phyloP scores from a whole-genome alignment of 2,797 vertebrate genomes.

The Microctenopoma stevenorrisi region DNA sequence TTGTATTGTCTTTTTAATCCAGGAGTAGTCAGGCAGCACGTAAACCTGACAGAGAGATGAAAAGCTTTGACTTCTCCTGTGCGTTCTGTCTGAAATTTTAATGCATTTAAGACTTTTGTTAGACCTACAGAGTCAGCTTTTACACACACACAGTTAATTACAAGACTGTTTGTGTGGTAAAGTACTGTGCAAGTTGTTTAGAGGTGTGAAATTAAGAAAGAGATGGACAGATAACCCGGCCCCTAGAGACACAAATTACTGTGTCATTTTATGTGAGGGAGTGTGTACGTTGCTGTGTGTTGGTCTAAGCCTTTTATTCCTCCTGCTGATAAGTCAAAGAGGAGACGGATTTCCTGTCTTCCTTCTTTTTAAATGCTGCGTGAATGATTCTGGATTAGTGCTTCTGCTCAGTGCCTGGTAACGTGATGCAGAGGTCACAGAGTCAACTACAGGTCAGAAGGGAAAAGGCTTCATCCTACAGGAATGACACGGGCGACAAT shows the following conservation, averaged over 20 bases:
- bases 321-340: conserved; percentile 46
- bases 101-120: conserved; percentile 18
- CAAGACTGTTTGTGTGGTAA: conserved; percentile 51
- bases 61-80: conserved; percentile 7
- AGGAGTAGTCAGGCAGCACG: conserved; percentile 24
- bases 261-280: conserved; percentile 5
- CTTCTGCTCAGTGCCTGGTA: background rate
- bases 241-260: conserved; percentile 29
- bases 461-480: conserved; percentile 11
- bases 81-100: conserved; percentile 6
- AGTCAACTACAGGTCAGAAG: conserved; percentile 19
- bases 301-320: conserved; percentile 43
- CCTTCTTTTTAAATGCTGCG: conserved; percentile 22
- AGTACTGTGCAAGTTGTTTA: conserved; percentile 54
- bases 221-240: conserved; percentile 54
- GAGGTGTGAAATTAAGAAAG: conserved; percentile 71
- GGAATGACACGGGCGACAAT: background rate
- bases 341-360: conserved; percentile 38
- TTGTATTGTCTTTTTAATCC: conserved; percentile 9
- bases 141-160: conserved; percentile 30
- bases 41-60: conserved; percentile 30
- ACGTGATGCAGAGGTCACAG: conserved; percentile 13
- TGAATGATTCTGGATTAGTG: conserved; percentile 36
- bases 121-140: conserved; percentile 4
- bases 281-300: conserved; percentile 13